Base-by-base conservation (phyloP, 1,140 invertebrate genomes). In the Meteorus sp. region DNA sequence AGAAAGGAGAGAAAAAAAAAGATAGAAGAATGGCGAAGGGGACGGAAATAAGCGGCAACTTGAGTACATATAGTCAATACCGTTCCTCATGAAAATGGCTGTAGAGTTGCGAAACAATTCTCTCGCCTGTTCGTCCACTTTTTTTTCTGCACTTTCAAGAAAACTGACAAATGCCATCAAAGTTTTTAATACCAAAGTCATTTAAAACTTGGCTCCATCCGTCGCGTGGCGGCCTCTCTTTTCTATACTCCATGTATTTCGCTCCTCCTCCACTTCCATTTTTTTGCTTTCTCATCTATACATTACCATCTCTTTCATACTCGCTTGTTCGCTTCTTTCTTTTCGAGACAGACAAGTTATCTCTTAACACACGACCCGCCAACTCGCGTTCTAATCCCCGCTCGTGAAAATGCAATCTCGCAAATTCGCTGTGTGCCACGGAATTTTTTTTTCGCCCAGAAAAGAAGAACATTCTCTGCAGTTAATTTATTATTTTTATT, bases 121-220 rank as follows among this genome's bases (percentile, higher is more conserved):
- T 57, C 59, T 47, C 31, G 13, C 19, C 19, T 37, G 17, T 35
- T 41, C 20, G 13, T 39, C 17, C 2, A 25, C 23, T 27, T 23
- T 57, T 15, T 17, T 22, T 58, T 45, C 41, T 35, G 60, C 61
- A 67, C 64, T 59, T 59, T 54, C 48, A 59, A 35, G 65, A 64
- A 70, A 73, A 70, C 68, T 71, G 71, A 73, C 71, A 73, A 73
- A 73, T 71, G 68, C 71, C 68, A 73, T 73, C 68, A 73, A 73
- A 73, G 68, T 73, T 73, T 63, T 73, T 73, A 73, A 71, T 73
- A 66, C 71, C 66, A 56, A 71, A 73, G 71, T 73, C 69, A 70
- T 71, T 73, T 73, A 70, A 73, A 71, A 73, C 60, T 73, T 71
- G 45, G 60, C 33, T 51, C 67, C 64, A 71, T 71, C 67, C 66